Evolutionary conservation across 2,797 vertebrate genomes (phyloP).

Genomic region (Phrynocephalus forsythii): DNA sequence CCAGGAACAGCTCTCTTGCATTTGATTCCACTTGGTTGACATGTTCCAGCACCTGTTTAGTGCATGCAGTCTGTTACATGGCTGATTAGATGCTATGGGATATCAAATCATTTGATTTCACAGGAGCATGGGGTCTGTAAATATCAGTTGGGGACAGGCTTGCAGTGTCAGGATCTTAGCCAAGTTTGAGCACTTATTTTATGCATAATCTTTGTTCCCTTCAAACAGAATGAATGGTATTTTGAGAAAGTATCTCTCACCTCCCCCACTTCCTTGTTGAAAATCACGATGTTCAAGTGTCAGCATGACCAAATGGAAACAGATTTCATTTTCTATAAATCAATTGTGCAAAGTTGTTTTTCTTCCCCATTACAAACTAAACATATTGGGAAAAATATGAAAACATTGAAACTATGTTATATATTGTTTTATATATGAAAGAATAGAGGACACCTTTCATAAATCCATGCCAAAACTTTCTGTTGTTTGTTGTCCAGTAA

Average conservation of each 20-base stretch:
- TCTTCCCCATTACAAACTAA: too few species aligned
- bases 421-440: too few species aligned
- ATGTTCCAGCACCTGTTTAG: neutral
- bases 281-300: neutral
- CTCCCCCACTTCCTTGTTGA: neutral
- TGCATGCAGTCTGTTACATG: neutral
- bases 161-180: neutral
- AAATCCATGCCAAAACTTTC: neutral
- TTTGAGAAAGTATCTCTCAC: neutral
- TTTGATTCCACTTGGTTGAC: neutral
- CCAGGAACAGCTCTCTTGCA: too few species aligned
- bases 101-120: neutral
- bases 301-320: neutral
- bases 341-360: too few species aligned
- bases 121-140: neutral
- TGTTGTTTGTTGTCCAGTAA: neutral
- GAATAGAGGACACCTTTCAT: neutral
- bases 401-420: too few species aligned
- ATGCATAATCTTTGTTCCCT: neutral
- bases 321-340: neutral
- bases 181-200: neutral
- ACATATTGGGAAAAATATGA: too few species aligned
- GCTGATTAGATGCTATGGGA: neutral
- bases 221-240: neutral
- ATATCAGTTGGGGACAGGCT: neutral